phyloP scores from a whole-genome alignment of 2,113 vertebrate species.

The Nanorana parkeri region DNA sequence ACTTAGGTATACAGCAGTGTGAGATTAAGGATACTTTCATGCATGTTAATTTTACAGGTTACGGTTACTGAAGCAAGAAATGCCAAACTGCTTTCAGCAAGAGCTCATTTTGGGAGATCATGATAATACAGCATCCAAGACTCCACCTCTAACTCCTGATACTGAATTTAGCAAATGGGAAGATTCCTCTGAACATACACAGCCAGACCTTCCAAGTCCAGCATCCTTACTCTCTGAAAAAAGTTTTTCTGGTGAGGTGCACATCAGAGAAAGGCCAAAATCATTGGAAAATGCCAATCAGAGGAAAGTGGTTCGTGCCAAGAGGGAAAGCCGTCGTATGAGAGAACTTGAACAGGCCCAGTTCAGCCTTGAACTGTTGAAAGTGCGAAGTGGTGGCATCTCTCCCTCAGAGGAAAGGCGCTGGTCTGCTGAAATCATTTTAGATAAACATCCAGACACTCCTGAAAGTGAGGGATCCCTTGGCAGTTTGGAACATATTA shows the following conservation, averaged over 20 bases:
- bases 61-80: neutral
- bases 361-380: slow-evolving; percentile 94
- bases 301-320: slow-evolving; percentile 87
- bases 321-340: slow-evolving; percentile 93
- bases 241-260: slow-evolving; percentile 62
- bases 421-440: slow-evolving; percentile 82
- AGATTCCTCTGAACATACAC: slow-evolving; percentile 9
- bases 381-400: slow-evolving; percentile 85
- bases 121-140: neutral
- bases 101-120: neutral
- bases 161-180: slow-evolving; percentile 25
- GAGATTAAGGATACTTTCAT: neutral
- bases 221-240: neutral
- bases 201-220: neutral
- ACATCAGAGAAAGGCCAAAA: slow-evolving; percentile 81
- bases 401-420: slow-evolving; percentile 88
- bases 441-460: slow-evolving; percentile 81
- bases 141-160: slow-evolving; percentile 4
- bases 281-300: slow-evolving; percentile 85
- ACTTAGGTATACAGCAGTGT: neutral
- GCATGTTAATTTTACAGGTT: slow-evolving; percentile 5
- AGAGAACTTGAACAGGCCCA: slow-evolving; percentile 95
- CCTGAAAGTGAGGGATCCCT: slow-evolving; percentile 93
- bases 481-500: slow-evolving; percentile 89
- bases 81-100: neutral